These are phyloP conservation scores for Pedionomus torquatus DNA, from an alignment of 2,113 vertebrate species.

Conservation along the genomic window DNA sequence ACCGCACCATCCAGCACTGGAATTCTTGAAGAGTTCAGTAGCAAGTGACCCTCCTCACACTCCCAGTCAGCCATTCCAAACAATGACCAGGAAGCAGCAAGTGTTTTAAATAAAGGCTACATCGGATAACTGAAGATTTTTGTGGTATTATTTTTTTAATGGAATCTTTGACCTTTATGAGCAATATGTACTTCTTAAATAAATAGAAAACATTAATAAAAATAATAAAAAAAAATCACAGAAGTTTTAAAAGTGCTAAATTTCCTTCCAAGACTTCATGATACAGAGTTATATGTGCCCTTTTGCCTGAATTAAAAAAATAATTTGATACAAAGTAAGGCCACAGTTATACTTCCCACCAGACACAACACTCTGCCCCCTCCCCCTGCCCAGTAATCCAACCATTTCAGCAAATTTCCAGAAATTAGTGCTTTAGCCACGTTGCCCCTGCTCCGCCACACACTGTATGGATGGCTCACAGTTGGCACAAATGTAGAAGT, in stretches of 20 bases:
- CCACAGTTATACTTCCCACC: not conserved
- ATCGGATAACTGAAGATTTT: not conserved
- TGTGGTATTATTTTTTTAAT: constrained; percentile 22
- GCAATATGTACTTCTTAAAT: constrained; percentile 22
- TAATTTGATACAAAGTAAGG: not conserved
- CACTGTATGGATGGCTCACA: not conserved
- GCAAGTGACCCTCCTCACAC: not conserved
- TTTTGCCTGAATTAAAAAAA: not conserved
- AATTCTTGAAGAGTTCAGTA: not conserved
- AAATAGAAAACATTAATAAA: constrained; percentile 35
- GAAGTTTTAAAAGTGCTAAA: constrained; percentile 37
- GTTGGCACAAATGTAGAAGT: not conserved
- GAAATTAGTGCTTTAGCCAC: constrained; percentile 22
- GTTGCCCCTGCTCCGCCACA: not conserved
- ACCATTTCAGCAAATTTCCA: not conserved
- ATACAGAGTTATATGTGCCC: not conserved
- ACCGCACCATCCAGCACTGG: not conserved
- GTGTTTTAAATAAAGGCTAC: not conserved
- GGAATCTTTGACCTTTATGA: constrained; percentile 16
- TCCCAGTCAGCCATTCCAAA: not conserved
- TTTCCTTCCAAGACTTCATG: not conserved
- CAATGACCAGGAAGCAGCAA: rapidly evolving
- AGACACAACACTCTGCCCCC: not conserved
- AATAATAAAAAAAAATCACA: not conserved
- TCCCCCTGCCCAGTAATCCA: not conserved